Evolutionary conservation across 2,888 invertebrate species (phyloP), one percentile per base, ranked within the genome.

Genomic region (Falcaria lacertinaria): DNA sequence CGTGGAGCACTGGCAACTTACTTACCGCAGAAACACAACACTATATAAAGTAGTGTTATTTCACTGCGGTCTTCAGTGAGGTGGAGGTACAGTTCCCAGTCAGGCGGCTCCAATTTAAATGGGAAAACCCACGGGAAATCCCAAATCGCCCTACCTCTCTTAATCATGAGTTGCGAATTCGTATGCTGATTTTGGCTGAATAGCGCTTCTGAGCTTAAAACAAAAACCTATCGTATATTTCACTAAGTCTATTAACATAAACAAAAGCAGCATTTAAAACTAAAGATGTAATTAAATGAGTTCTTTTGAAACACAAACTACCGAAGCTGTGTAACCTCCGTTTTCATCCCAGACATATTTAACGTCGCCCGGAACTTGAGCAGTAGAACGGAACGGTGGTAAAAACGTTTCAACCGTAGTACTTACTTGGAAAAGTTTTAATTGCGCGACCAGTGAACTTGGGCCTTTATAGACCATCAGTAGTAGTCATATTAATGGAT

Each of bases 381-480:
- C n/a, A n/a, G n/a, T n/a, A n/a, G n/a, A n/a, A n/a, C n/a, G 11
- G 46, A 42, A 43, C 42, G 48, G 43, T 41, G 39, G 47, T 49
- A 55, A 58, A 57, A 64, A 57, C 59, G 44, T 52, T 49, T 53
- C 46, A 34, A 39, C 43, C 39, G 47, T 48, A n/a, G n/a, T n/a
- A 51, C 48, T 44, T 39, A 42, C 48, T 48, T 44, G 60, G 48
- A 33, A 67, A 80, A 82, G 73, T 83, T 82, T 80, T 80, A 83
- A 82, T 79, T 78, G 75, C 71, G 65, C 49, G 60, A 49, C 64
- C 60, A 64, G 65, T 68, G 72, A 74, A 73, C 62, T 70, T 66
- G 52, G 50, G 47, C 51, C 48, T 42, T 52, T 53, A 52, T 51
- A 50, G 44, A 45, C 41, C 49, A 48, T 43, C 44, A 54, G 22